Conservation (phyloP, 2,113 vertebrate genomes). For the Rhipidura dahli region DNA sequence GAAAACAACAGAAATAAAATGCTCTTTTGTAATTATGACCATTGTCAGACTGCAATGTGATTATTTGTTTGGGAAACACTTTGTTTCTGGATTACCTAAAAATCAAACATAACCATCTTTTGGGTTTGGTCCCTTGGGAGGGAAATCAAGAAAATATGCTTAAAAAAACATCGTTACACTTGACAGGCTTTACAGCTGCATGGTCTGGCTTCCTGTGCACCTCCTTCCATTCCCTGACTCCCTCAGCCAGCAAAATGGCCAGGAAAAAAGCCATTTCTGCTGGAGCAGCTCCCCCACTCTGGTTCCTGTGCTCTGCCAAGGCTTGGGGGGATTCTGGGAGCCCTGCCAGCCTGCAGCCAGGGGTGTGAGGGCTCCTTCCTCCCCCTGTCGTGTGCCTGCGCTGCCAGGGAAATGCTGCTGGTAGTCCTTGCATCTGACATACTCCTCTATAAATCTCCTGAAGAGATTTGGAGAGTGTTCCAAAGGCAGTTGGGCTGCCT, state of each 20-base stretch:
- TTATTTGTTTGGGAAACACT: slow-evolving; percentile 29
- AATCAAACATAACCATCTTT: not conserved
- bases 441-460: not conserved
- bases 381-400: rapidly evolving
- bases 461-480: not conserved
- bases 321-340: not conserved
- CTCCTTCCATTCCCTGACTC: not conserved
- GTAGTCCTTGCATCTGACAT: not conserved
- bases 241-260: not conserved
- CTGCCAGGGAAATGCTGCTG: not conserved
- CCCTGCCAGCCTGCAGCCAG: not conserved
- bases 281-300: not conserved
- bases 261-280: rapidly evolving
- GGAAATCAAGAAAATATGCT: not conserved
- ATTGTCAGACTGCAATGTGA: slow-evolving; percentile 1
- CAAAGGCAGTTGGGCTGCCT: not conserved
- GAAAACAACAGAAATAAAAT: slow-evolving; percentile 69
- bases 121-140: not conserved
- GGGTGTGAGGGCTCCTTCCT: not conserved
- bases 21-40: slow-evolving; percentile 65
- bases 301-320: not conserved
- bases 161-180: not conserved
- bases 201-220: not conserved
- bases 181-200: not conserved
- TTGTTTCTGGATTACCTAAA: slow-evolving; percentile 25